Base-by-base conservation (phyloP, 2,797 vertebrate species). In the Gymnopithys bicolor region DNA sequence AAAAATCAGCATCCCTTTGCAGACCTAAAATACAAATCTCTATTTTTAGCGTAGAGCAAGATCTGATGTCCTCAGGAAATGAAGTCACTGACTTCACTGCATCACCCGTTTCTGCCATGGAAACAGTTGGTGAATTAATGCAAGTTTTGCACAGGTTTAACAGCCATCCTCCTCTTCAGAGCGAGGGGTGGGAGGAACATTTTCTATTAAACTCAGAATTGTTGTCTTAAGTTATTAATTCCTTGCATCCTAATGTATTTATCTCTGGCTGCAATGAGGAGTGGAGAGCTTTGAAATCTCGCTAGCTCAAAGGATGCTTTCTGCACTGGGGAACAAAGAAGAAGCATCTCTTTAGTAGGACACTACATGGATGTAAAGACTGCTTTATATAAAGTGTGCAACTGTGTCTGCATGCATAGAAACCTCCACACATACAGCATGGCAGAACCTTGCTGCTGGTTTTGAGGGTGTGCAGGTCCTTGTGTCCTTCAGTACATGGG, bases 101-200 rank as follows among this genome's bases (percentile, higher is more conserved):
- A 88, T 95, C 94, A 94, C 87, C 89, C 79, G 37, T 84, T 95
- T 91, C 93, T 96, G 94, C 94, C 95, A 96, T 95, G 95, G 95
- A 96, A 96, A 96, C 95, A 95, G 94, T 95, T 93, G 92, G 87
- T 94, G 93, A 94, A 96, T 96, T 95, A 96, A 96, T 94, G 95
- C 94, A 95, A 96, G 95, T 96, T 96, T 94, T 95, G 87, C 87
- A 87, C 90, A 94, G 94, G 91, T 94, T 96, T 95, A 96, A 88
- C 94, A 90, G 77, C 89, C 93, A 19, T 94, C 95, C 87, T 96
- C 89, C 95, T 95, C 91, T 94, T 96, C 85, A 88, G 89, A 91
- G 85, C 18, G 46, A 80, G 60, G 32, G 77, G 89, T 94, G 85
- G 95, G 96, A 96, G 87, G 95, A 95, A 96, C 90, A 82, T 93